A percentile compares a stretch with the other conserved stretches of the same genome.
phyloP scores from a whole-genome alignment of 2,797 vertebrate species.

The Ciconia nigra region DNA sequence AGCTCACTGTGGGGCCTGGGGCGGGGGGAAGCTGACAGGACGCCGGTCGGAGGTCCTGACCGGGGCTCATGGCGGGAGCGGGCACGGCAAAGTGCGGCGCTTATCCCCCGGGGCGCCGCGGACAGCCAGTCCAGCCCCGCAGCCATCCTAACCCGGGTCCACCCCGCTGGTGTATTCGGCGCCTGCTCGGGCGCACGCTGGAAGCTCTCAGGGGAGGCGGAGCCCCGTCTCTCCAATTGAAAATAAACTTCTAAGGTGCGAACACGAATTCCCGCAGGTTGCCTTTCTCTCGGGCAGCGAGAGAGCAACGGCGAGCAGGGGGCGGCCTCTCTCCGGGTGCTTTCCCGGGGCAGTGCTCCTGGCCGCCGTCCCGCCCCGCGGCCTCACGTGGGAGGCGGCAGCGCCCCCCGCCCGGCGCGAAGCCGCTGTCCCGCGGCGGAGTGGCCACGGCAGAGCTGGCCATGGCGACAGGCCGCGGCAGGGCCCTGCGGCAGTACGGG shows the following conservation, averaged over 20 bases:
- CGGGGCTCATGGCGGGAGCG: accelerated
- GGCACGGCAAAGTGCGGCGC: neutral
- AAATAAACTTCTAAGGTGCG: accelerated
- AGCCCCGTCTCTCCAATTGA: neutral
- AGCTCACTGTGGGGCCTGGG: accelerated
- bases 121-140: neutral
- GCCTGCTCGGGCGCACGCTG: no score
- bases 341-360: neutral
- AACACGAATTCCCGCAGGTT: accelerated
- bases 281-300: no score
- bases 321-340: no score
- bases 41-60: neutral
- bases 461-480: conserved; percentile 22
- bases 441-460: neutral
- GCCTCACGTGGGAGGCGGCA: neutral
- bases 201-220: no score
- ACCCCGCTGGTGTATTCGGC: no score
- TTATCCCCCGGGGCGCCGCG: neutral
- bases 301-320: no score
- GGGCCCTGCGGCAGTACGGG: neutral
- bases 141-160: no score
- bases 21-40: no score
- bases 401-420: no score
- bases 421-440: no score
- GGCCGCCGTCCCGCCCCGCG: no score